A percentile compares a stretch with the other conserved stretches of the same genome.
These are phyloP conservation scores for Gymnopithys bicolor DNA, from an alignment of 2,797 vertebrate genomes.

Conservation along the genomic window DNA sequence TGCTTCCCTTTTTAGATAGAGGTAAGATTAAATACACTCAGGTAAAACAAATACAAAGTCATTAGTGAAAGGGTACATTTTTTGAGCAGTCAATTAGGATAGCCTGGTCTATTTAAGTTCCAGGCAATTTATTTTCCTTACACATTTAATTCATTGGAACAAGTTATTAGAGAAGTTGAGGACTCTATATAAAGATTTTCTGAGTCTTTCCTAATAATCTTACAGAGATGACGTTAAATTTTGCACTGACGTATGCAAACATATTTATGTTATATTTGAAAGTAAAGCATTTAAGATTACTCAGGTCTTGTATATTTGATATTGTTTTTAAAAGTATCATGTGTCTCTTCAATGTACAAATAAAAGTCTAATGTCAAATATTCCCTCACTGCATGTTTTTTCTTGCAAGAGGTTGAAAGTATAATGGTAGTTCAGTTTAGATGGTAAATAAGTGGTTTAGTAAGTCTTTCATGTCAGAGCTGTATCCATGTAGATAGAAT, in stretches of 20 bases:
- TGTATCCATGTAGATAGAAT: neutral
- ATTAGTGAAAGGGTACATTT: constrained; percentile 29
- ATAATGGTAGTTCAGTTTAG: neutral
- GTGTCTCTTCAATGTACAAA: neutral
- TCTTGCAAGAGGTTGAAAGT: neutral
- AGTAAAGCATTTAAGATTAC: neutral
- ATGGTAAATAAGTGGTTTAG: neutral
- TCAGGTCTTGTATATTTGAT: neutral
- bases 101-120: constrained; percentile 15
- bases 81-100: constrained; percentile 2
- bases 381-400: neutral
- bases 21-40: neutral
- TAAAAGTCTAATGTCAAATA: neutral
- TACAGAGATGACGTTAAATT: neutral
- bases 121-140: constrained; percentile 17
- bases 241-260: neutral
- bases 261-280: neutral
- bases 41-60: constrained; percentile 14
- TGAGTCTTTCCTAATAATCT: neutral
- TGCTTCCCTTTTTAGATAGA: neutral
- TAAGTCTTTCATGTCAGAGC: neutral
- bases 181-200: neutral
- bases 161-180: neutral
- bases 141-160: constrained; percentile 2
- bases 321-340: neutral